A percentile compares a stretch with the other conserved stretches of the same genome.
Evolutionary conservation across 2,797 vertebrate species (phyloP).

Genomic region (Parauchenoglanis punctatus): DNA sequence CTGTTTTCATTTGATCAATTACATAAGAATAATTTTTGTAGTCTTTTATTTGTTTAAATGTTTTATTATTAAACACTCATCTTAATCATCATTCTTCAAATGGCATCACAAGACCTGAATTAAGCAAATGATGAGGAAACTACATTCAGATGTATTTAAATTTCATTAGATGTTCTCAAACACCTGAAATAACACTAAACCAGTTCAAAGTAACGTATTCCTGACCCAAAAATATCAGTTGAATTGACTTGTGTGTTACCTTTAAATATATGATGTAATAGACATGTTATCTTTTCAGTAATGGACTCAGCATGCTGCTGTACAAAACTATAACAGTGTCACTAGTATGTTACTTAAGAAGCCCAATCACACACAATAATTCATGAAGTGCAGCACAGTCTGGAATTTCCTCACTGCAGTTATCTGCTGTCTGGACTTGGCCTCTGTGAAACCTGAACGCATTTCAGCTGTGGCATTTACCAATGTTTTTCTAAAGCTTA

Average conservation of each 20-base stretch:
- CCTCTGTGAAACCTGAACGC: constrained; percentile 14
- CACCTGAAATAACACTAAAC: not conserved
- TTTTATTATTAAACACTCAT: not conserved
- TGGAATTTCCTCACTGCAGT: constrained; percentile 9
- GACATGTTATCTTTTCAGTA: not conserved
- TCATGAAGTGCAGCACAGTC: not conserved
- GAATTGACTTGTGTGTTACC: not conserved
- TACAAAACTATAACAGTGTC: not conserved
- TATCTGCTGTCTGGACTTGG: constrained; percentile 9
- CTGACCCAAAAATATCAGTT: not conserved
- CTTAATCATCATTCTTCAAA: constrained; percentile 1
- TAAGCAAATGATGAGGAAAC: not conserved
- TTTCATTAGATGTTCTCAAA: not conserved
- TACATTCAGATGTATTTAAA: not conserved
- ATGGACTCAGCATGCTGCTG: not conserved
- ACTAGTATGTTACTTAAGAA: not conserved
- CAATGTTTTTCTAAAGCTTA: constrained; percentile 42
- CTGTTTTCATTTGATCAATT: not conserved
- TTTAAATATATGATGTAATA: not conserved
- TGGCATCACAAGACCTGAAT: not conserved
- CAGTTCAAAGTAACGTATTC: not conserved
- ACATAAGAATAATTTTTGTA: not conserved
- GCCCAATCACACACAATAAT: not conserved
- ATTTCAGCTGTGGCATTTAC: constrained; percentile 35
- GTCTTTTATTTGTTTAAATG: not conserved